These are phyloP conservation scores for Chlorodrepanis virens DNA, from an alignment of 2,113 vertebrate genomes.

Conservation along the genomic window DNA sequence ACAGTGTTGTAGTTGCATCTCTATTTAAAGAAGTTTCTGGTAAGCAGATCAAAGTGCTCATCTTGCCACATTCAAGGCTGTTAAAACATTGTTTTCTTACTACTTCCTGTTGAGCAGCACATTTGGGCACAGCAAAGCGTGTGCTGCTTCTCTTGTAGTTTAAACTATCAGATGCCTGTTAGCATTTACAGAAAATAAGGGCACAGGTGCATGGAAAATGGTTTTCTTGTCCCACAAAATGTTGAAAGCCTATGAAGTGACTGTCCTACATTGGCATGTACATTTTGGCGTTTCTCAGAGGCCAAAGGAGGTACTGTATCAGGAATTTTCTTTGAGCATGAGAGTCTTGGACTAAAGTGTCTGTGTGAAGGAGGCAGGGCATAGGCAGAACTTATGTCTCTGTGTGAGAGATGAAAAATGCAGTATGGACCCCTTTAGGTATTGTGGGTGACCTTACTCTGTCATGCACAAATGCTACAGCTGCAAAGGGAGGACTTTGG, in stretches of 20 bases:
- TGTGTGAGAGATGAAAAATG: background rate
- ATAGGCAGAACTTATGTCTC: background rate
- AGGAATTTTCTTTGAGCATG: background rate
- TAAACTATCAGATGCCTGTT: background rate
- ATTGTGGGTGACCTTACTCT: fast-evolving
- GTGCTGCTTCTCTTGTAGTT: background rate
- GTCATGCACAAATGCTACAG: background rate
- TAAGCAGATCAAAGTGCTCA: conserved; percentile 15
- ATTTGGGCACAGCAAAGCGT: background rate
- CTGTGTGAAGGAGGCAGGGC: background rate
- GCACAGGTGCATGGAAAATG: background rate
- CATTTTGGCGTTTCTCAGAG: background rate
- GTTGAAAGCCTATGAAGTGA: background rate
- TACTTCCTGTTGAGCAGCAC: background rate
- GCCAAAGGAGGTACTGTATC: background rate
- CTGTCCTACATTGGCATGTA: background rate
- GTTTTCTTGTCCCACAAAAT: background rate
- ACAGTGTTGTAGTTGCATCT: background rate
- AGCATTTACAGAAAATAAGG: background rate
- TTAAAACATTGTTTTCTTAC: conserved; percentile 14
- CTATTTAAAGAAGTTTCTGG: conserved; percentile 42
- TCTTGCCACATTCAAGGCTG: background rate
- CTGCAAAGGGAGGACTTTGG: background rate
- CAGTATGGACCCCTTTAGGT: background rate
- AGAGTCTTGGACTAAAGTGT: background rate